These are phyloP conservation scores for Hipposideros armiger DNA, from an alignment of 2,113 vertebrate species.

Conservation along the genomic window DNA sequence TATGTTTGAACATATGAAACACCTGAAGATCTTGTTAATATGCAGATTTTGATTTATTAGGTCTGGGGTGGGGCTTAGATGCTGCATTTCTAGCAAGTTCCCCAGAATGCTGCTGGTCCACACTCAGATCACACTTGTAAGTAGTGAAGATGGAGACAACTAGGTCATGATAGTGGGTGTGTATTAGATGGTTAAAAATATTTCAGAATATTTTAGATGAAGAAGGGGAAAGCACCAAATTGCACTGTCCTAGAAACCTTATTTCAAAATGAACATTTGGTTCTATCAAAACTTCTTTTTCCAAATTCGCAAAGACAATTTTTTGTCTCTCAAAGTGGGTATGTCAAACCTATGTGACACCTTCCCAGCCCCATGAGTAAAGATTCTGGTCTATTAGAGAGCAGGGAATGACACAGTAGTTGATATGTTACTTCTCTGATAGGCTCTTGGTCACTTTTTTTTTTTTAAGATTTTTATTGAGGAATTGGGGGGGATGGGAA, in stretches of 20 bases:
- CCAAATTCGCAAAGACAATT: not conserved
- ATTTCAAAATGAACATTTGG: constrained; percentile 42
- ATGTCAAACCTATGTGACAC: not conserved
- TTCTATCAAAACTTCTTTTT: constrained; percentile 23
- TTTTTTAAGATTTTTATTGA: no score
- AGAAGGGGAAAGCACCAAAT: not conserved
- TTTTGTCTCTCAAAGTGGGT: not conserved
- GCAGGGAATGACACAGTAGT: not conserved
- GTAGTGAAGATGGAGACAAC: not conserved
- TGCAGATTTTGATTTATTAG: not conserved
- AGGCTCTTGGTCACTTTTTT: not conserved
- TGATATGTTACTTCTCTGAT: not conserved
- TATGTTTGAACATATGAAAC: not conserved
- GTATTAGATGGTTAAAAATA: constrained; percentile 40
- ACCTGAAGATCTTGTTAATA: not conserved
- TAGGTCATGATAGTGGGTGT: not conserved
- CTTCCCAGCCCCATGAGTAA: not conserved
- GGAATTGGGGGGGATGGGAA: no score
- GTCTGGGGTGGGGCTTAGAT: not conserved
- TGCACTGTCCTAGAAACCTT: constrained; percentile 74
- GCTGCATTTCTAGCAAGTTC: not conserved
- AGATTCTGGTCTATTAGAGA: not conserved
- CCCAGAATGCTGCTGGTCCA: not conserved
- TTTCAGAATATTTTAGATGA: not conserved
- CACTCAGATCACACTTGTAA: not conserved